Evolutionary conservation across 2,113 vertebrate species (phyloP), one percentile per base, ranked within the genome.

Genomic region (Pomatorhinus ruficollis): DNA sequence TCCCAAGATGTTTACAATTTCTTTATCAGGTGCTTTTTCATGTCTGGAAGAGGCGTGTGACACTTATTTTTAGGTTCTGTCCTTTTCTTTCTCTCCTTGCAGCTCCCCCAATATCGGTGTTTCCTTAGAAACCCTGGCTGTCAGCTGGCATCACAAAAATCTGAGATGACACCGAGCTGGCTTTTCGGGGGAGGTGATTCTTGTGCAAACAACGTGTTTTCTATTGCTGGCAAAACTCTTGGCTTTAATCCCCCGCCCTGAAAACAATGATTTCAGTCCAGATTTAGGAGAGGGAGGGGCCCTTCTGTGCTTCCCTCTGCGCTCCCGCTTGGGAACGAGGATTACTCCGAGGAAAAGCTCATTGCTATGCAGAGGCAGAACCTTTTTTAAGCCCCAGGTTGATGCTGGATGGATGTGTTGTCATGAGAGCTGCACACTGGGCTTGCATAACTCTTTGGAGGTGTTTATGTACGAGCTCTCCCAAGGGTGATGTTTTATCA

Each of bases 401-500:
- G 52, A 9, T 33, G 52, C 85, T 66, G 89, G 65, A 60, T 49
- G 75, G 66, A 64, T 92, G 93, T 91, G 61, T 66, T 87, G 83
- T 70, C 54, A 8, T 33, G 83, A 86, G 84, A 72, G 93, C 87
- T 24, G 83, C 89, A 6, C 31, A 11, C 82, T 30, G 65, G 72
- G 65, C 59, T 64, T 90, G 92, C 85, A 70, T 80, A 83, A 93
- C 85, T 83, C 85, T 90, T 93, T 37, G 27, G 90, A 94, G 90
- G 85, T 83, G 85, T 95, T 96, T 93, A 64, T 83, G 76, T 66
- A 33, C 25, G 9, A 91, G 44, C 50, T 69, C 40, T 94, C 96
- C 96, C 94, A 68, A 61, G 85, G 89, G 96, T 87, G 90, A 82
- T 91, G 89, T 95, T 96, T 97, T 95, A 93, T 90, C 90, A 96